These are phyloP conservation scores for Ciconia maguari DNA, from an alignment of 2,113 vertebrate genomes.

Conservation along the genomic window DNA sequence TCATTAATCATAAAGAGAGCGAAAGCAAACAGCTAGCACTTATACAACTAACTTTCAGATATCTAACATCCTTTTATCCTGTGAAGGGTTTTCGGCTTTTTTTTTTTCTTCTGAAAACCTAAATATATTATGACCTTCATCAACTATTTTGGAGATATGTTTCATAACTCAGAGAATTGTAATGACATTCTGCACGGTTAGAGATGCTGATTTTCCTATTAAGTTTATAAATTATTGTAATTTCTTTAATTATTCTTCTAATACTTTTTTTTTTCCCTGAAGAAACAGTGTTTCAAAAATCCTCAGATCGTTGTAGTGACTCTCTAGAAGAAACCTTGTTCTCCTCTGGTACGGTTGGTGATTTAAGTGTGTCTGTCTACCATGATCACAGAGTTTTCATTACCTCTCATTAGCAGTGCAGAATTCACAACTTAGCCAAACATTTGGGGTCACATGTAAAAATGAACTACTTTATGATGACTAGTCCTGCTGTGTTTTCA, in stretches of 20 bases:
- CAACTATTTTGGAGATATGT: background rate
- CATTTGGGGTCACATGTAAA: background rate
- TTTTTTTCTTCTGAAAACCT: background rate
- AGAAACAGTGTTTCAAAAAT: background rate
- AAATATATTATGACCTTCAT: background rate
- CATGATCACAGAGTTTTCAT: background rate
- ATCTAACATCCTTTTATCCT: background rate
- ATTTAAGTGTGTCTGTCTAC: background rate
- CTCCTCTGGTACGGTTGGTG: fast-evolving
- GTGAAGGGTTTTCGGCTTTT: background rate
- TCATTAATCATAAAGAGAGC: background rate
- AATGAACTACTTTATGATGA: background rate
- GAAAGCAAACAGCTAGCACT: background rate
- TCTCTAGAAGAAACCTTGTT: background rate
- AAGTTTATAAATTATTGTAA: background rate
- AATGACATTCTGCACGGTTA: background rate
- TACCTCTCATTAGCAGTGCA: background rate
- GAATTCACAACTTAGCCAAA: background rate
- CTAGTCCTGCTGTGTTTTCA: background rate
- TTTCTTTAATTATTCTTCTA: background rate
- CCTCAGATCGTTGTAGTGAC: background rate
- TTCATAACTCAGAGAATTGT: background rate
- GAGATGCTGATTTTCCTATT: background rate
- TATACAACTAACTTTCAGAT: background rate
- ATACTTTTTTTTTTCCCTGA: background rate